Evolutionary conservation across 2,797 vertebrate species (phyloP).

Genomic region (Pteronotus mesoamericanus): DNA sequence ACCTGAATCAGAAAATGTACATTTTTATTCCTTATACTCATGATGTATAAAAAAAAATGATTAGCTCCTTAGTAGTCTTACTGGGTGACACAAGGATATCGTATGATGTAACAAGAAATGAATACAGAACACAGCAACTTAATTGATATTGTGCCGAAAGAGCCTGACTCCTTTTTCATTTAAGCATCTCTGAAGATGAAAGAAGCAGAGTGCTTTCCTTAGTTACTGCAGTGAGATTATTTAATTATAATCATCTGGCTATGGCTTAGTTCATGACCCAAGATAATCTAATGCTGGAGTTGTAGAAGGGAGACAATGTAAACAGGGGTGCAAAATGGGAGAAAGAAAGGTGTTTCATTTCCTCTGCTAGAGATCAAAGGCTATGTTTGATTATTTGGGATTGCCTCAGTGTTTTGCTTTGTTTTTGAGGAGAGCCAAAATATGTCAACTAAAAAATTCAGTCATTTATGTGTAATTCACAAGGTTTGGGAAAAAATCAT

Average conservation of each 20-base stretch:
- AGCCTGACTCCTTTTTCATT: constrained; percentile 47
- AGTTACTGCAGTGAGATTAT: constrained; percentile 61
- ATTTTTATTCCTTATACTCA: constrained; percentile 39
- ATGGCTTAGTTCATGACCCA: constrained; percentile 62
- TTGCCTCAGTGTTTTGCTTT: background rate
- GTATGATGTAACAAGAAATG: constrained; percentile 55
- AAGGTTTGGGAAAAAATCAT: background rate
- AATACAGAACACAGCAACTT: constrained; percentile 48
- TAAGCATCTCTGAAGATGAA: constrained; percentile 70
- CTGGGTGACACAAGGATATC: constrained; percentile 67
- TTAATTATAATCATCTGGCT: constrained; percentile 72
- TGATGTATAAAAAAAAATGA: background rate
- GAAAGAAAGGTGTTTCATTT: constrained; percentile 61
- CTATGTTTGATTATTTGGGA: constrained; percentile 16
- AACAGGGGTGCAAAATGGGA: background rate
- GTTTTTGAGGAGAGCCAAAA: background rate
- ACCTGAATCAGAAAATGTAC: constrained; percentile 21
- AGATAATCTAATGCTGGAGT: constrained; percentile 49
- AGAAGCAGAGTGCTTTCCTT: constrained; percentile 54
- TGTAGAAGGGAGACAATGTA: constrained; percentile 45
- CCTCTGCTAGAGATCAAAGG: constrained; percentile 65
- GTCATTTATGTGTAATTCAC: background rate
- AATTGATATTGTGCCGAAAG: constrained; percentile 36
- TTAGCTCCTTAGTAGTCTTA: constrained; percentile 55
- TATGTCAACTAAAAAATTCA: background rate